phyloP scores from a whole-genome alignment of 2,113 vertebrate genomes.

The Bujurquina vittata region DNA sequence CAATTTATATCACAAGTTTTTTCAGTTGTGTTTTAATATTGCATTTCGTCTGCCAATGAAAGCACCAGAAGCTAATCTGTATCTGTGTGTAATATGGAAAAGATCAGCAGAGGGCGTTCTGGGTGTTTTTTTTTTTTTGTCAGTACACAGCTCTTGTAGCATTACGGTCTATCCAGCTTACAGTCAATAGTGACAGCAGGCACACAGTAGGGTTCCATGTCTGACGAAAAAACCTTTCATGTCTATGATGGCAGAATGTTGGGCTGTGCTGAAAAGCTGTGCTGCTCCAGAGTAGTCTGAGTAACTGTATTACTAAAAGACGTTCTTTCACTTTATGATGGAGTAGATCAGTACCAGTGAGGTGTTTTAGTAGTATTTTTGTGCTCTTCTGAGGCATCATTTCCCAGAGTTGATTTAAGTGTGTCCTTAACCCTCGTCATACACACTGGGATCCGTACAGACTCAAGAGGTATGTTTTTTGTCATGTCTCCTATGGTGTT shows the following conservation, averaged over 20 bases:
- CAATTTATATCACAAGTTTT: neutral
- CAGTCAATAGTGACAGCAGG: slow-evolving; percentile 4
- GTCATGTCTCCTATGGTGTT: neutral
- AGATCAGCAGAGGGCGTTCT: neutral
- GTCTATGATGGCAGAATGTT: neutral
- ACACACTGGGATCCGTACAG: neutral
- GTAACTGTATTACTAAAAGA: neutral
- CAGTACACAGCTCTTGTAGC: neutral
- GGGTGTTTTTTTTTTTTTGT: neutral
- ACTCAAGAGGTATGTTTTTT: neutral
- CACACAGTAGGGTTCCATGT: neutral
- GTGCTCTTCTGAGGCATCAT: neutral
- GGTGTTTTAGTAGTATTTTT: neutral
- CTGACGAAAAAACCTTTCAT: neutral
- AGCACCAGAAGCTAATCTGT: neutral
- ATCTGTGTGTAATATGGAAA: neutral
- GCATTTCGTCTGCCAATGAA: neutral
- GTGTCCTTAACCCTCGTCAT: neutral
- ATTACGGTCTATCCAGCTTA: neutral
- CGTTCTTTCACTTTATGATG: neutral
- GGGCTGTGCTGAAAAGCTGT: neutral
- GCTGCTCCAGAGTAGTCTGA: neutral
- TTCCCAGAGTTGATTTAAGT: neutral
- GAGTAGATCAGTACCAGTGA: neutral
- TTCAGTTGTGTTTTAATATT: neutral